Conservation (phyloP, 2,113 vertebrate species). For the Oncorhynchus gorbuscha region DNA sequence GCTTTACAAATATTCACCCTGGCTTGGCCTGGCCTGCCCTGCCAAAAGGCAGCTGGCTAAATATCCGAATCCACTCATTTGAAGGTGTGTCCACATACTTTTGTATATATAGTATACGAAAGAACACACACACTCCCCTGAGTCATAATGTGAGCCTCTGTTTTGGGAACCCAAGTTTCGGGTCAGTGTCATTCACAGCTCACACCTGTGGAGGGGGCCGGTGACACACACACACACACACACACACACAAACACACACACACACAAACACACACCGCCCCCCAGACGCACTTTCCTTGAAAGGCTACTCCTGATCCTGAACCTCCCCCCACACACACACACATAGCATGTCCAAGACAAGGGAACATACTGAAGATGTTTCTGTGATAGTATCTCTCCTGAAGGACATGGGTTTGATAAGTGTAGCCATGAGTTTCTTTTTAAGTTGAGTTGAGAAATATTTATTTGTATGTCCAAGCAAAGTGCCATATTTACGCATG, state of each 20-base stretch:
- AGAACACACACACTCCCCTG: neutral
- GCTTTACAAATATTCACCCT: conserved; percentile 42
- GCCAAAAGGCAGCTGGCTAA: conserved; percentile 40
- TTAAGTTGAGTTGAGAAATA: neutral
- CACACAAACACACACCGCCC: neutral
- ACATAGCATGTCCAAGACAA: conserved; percentile 12
- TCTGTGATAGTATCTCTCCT: neutral
- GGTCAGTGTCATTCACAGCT: neutral
- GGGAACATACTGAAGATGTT: neutral
- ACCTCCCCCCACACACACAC: neutral
- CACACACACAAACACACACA: neutral
- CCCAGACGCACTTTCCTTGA: neutral
- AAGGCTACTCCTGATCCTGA: no score
- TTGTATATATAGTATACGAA: no score
- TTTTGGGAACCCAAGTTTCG: no score
- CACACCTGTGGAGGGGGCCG: neutral
- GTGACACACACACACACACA: neutral
- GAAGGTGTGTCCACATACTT: no score
- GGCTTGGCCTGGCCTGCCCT: conserved; percentile 27
- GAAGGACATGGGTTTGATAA: neutral
- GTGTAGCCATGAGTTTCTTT: neutral
- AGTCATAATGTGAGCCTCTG: no score
- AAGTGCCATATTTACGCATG: no score
- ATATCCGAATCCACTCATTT: no score
- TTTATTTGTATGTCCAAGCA: no score